Evolutionary conservation across 2,797 vertebrate species (phyloP).

Genomic region (Squalus acanthias): DNA sequence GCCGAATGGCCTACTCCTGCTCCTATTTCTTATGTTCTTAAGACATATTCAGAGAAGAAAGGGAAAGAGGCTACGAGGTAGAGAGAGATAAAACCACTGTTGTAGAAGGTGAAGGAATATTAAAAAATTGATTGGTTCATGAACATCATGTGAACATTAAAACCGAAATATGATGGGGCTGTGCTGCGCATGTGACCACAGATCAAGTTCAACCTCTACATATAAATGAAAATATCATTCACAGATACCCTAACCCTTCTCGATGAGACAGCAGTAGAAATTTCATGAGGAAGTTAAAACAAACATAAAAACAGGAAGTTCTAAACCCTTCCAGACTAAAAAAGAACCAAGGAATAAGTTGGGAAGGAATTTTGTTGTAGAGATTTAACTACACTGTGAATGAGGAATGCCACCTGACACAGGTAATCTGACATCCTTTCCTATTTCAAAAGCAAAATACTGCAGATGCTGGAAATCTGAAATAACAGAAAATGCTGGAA

Average conservation of each 20-base stretch:
- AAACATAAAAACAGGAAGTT: not conserved
- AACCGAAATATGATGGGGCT: not conserved
- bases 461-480: too few relatives aligned
- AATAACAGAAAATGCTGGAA: too few relatives aligned
- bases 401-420: too few relatives aligned
- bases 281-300: not conserved
- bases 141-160: not conserved
- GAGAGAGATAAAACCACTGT: too few relatives aligned
- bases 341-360: too few relatives aligned
- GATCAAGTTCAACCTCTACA: not conserved
- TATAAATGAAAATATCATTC: not conserved
- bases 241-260: not conserved
- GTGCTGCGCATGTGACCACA: not conserved
- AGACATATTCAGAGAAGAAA: not conserved
- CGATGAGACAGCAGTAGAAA: not conserved
- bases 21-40: too few relatives aligned
- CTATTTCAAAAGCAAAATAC: too few relatives aligned
- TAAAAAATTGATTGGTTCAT: not conserved
- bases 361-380: too few relatives aligned
- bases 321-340: too few relatives aligned
- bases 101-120: not conserved
- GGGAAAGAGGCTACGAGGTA: not conserved
- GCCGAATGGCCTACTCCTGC: too few relatives aligned
- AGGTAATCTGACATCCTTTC: too few relatives aligned
- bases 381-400: too few relatives aligned